Percentiles rank a stretch among this genome's conserved stretches.
phyloP scores from a whole-genome alignment of 2,888 invertebrate genomes.

The Ashinkailepas kermadecensis region DNA sequence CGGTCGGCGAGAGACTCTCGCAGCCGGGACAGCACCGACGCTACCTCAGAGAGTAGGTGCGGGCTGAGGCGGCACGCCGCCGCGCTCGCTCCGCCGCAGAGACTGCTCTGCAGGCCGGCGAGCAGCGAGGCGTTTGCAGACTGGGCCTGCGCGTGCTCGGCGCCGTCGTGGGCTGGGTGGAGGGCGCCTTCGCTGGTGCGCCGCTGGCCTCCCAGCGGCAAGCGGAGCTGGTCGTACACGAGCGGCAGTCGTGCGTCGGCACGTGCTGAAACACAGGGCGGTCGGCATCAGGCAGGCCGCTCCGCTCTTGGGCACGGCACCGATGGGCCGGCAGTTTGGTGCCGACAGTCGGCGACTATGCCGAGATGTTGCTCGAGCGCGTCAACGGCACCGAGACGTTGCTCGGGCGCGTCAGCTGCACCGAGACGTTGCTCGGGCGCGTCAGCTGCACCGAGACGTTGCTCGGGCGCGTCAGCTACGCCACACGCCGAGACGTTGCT shows the following conservation, averaged over 20 bases:
- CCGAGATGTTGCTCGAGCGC: too few species aligned
- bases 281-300: not conserved
- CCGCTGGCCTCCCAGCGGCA: not conserved
- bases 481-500: too few species aligned
- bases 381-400: too few species aligned
- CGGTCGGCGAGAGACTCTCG: not conserved
- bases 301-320: not conserved
- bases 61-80: not conserved
- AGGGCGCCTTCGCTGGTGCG: conserved; percentile 1
- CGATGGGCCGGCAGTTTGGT: not conserved
- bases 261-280: conserved; percentile 9
- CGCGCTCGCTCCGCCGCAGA: not conserved
- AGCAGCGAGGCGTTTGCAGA: not conserved
- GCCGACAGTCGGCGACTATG: too few species aligned
- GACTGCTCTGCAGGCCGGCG: not conserved
- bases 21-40: not conserved
- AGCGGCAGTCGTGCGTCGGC: not conserved
- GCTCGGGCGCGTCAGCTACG: too few species aligned
- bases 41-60: not conserved
- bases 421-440: too few species aligned
- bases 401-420: too few species aligned
- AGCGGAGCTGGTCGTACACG: not conserved
- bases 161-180: not conserved
- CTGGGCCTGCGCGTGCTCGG: not conserved
- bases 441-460: too few species aligned